These are phyloP conservation scores for Polyploca ridens DNA, from an alignment of 2,888 invertebrate genomes.

Conservation along the genomic window DNA sequence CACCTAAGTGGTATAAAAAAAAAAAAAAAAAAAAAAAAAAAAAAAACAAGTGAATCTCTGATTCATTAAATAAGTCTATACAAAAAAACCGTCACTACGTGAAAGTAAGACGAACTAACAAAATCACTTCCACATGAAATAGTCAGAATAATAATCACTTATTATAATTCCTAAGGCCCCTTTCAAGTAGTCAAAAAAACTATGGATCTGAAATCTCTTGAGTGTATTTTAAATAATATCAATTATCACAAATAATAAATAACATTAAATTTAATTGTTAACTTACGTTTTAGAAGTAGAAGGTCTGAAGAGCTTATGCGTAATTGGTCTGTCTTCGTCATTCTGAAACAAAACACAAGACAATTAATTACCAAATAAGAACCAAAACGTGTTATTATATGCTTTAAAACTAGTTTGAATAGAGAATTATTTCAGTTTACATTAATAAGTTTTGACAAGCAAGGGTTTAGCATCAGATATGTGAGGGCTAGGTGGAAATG, in stretches of 20 bases:
- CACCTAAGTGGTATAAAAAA: no score
- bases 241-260: neutral
- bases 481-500: constrained; percentile 54
- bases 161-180: no score
- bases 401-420: neutral
- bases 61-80: no score
- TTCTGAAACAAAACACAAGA: constrained; percentile 67
- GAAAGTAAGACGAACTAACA: no score
- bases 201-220: neutral
- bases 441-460: constrained; percentile 18
- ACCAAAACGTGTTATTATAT: neutral
- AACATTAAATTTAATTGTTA: neutral
- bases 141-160: no score
- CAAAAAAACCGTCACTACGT: no score
- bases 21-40: no score
- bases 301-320: constrained; percentile 77
- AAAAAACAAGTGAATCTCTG: no score
- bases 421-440: constrained; percentile 9
- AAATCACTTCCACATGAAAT: no score
- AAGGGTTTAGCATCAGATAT: constrained; percentile 54
- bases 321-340: constrained; percentile 66
- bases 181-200: neutral
- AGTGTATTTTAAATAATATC: neutral
- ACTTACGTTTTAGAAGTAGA: constrained; percentile 75
- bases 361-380: constrained; percentile 8